Evolutionary conservation across 2,888 invertebrate genomes (phyloP).

Genomic region (Plagodis dolabraria): DNA sequence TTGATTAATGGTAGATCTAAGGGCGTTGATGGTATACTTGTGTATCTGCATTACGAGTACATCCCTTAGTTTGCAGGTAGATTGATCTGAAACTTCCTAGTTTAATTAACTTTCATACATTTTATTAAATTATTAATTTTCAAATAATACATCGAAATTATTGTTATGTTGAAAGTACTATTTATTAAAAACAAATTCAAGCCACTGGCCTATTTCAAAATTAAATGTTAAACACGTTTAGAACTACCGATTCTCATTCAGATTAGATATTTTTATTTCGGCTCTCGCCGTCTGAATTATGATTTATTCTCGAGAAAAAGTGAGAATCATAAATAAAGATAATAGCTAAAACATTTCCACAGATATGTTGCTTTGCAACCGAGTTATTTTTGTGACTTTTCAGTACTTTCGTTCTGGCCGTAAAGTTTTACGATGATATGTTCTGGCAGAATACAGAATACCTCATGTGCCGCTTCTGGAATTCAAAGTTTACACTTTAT

Average conservation of each 20-base stretch:
- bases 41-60: too few relatives aligned
- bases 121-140: too few relatives aligned
- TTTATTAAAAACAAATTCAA: background rate
- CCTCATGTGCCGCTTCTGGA: constrained; percentile 29
- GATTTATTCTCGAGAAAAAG: constrained; percentile 38
- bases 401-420: constrained; percentile 59
- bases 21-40: constrained; percentile 1
- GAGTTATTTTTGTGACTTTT: constrained; percentile 62
- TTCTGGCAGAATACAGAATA: constrained; percentile 52
- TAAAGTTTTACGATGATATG: constrained; percentile 71
- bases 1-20: background rate
- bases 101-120: too few relatives aligned
- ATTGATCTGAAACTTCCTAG: too few relatives aligned
- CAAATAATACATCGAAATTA: too few relatives aligned
- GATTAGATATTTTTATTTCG: constrained; percentile 33
- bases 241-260: constrained; percentile 17
- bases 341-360: constrained; percentile 37
- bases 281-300: constrained; percentile 33
- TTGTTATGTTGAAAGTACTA: too few relatives aligned
- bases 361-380: constrained; percentile 43
- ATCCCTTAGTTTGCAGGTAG: too few relatives aligned
- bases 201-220: constrained; percentile 10
- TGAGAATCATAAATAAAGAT: constrained; percentile 37
- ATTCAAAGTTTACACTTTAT: constrained; percentile 22
- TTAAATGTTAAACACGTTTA: constrained; percentile 15